These are phyloP conservation scores for Lepus oiostolus DNA, from an alignment of 2,797 vertebrate species.

Conservation along the genomic window DNA sequence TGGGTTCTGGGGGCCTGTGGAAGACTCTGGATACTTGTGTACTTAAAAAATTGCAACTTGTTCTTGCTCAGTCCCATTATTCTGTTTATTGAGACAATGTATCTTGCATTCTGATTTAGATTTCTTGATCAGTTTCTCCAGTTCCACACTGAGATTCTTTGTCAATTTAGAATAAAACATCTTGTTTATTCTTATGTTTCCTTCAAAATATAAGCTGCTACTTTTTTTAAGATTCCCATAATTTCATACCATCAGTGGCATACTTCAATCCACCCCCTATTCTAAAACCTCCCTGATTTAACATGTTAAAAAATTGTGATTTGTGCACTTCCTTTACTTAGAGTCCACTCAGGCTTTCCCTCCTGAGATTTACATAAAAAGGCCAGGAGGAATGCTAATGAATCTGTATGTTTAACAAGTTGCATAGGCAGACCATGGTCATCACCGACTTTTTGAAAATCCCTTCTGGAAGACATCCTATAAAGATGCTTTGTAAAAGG, in stretches of 20 bases:
- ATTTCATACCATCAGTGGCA: neutral
- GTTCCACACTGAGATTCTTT: neutral
- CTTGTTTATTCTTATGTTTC: neutral
- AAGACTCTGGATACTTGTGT: neutral
- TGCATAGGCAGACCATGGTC: neutral
- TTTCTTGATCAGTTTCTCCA: neutral
- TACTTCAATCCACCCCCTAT: neutral
- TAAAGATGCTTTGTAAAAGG: slow-evolving; percentile 78
- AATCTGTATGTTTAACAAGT: neutral
- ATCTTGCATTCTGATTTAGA: slow-evolving; percentile 38
- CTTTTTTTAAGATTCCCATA: slow-evolving; percentile 1
- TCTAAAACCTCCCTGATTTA: neutral
- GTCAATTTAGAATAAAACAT: neutral
- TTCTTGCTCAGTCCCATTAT: neutral
- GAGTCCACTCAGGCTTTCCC: neutral
- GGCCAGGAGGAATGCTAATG: neutral
- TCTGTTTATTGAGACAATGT: neutral
- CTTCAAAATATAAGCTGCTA: neutral
- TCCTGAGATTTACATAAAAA: neutral
- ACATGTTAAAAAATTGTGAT: neutral
- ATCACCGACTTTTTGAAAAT: neutral
- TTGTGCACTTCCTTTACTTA: neutral
- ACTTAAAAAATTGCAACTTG: neutral
- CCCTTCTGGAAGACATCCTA: slow-evolving; percentile 81
- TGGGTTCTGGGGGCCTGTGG: neutral